Evolutionary conservation across 2,797 vertebrate species (phyloP).

Genomic region (Neoniphon sammara): DNA sequence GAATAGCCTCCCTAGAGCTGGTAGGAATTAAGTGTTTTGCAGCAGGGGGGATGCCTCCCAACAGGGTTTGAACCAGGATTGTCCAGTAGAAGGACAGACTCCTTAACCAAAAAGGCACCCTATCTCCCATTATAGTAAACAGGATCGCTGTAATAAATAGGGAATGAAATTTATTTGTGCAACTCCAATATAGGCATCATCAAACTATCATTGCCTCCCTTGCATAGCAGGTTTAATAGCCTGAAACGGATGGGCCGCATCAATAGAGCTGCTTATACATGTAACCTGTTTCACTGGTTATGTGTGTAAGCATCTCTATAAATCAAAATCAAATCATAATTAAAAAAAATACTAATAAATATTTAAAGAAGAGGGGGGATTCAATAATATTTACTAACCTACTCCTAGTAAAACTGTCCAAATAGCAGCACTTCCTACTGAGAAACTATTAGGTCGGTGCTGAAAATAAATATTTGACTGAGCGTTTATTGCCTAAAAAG

Average conservation of each 20-base stretch:
- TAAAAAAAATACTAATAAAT: too few relatives aligned
- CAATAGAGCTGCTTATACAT: neutral
- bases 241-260: neutral
- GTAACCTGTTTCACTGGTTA: constrained; percentile 28
- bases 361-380: neutral
- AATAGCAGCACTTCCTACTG: constrained; percentile 4
- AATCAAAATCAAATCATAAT: too few relatives aligned
- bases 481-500: neutral
- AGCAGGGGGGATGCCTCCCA: neutral
- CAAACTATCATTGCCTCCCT: neutral
- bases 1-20: constrained; percentile 33
- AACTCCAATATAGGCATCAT: neutral
- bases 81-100: constrained; percentile 19
- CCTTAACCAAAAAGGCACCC: neutral
- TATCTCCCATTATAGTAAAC: constrained; percentile 17
- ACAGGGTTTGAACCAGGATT: neutral
- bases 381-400: neutral
- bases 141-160: constrained; percentile 18
- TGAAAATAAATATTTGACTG: constrained; percentile 15
- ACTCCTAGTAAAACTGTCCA: neutral
- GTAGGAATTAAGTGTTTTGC: constrained; percentile 34
- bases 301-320: too few relatives aligned
- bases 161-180: neutral
- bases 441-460: constrained; percentile 4
- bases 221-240: neutral